Evolutionary conservation across 2,888 invertebrate genomes (phyloP).

Genomic region (Dicyrtomina minuta): DNA sequence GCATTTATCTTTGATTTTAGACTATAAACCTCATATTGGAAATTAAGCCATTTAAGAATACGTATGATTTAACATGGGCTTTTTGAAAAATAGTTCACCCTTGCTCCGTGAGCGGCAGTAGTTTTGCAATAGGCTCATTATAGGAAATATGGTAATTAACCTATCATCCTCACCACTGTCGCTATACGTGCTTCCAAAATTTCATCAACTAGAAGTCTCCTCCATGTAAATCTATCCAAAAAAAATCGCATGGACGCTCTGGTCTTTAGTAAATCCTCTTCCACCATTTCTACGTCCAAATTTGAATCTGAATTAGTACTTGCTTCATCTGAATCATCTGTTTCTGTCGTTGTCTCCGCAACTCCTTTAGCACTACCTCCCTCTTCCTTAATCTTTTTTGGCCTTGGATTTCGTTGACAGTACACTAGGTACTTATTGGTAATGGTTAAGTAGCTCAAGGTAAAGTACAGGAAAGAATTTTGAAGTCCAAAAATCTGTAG

Average conservation of each 20-base stretch:
- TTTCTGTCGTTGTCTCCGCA: too few relatives aligned
- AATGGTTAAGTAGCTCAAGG: conserved; percentile 18
- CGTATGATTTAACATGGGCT: too few relatives aligned
- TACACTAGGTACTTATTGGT: conserved; percentile 16
- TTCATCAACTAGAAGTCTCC: conserved; percentile 23
- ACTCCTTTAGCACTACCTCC: not conserved
- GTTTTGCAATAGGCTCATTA: too few relatives aligned
- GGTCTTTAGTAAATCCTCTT: too few relatives aligned
- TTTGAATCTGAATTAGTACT: too few relatives aligned
- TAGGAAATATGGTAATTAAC: too few relatives aligned
- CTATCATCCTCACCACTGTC: conserved; percentile 7
- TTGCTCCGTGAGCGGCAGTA: too few relatives aligned
- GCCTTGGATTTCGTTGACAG: not conserved
- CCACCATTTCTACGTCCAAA: not conserved
- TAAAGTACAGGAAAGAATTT: conserved; percentile 16
- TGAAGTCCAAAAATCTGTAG: conserved; percentile 19
- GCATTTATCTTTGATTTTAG: too few relatives aligned
- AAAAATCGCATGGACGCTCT: not conserved
- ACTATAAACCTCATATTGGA: too few relatives aligned
- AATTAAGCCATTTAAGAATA: too few relatives aligned
- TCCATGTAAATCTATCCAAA: conserved; percentile 18
- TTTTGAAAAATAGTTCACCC: too few relatives aligned
- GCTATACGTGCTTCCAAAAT: conserved; percentile 21
- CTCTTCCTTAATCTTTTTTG: not conserved
- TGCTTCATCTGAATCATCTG: too few relatives aligned